Evolutionary conservation across 2,113 vertebrate genomes (phyloP), one percentile per base, ranked within the genome.

Genomic region (Epinephelus cyanopodus): DNA sequence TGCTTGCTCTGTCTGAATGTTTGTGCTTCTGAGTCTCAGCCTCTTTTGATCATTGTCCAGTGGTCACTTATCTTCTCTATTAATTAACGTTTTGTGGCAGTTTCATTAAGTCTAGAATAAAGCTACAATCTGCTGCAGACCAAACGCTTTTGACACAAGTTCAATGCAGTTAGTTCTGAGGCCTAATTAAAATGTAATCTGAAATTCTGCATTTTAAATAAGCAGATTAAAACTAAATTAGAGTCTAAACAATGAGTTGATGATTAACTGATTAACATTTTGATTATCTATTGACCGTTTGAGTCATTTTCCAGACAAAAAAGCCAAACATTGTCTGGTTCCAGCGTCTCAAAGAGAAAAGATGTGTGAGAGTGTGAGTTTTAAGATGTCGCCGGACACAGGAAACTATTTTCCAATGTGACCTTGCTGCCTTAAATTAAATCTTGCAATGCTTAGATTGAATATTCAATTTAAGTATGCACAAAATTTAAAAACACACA

Each of bases 1-100:
- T n/a, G 42, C 67, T 60, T 14, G 4, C 56, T 50, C 58, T 21
- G 47, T 62, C 18, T 57, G 37, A 45, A 42, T 61, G 50, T 53
- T 29, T n/a, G 71, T 23, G 27, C 9, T 47, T 73, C 69, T 70
- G 25, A 62, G 48, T 66, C 77, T 61, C 45, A 79, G 71, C 52
- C 52, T 70, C 72, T 64, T 78, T 83, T 81, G 48, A 86, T 81
- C 13, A 13, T 63, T 42, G 37, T 63, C 37, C 62, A 64, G 11
- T 11, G 33, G 17, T 56, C 58, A 63, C 71, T 79, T 56, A 62
- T 84, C 74, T 52, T 17, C 37, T 27, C 37, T 78, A 50, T 48
- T 67, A 74, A 77, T 85, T 53, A 45, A 8, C 1, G 1, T 17
- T 56, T 72, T 65, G 60, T 12, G 13, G 29, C 15, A 68, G 33